Conservation (phyloP, 2,888 invertebrate genomes). For the Andrena dorsata region DNA sequence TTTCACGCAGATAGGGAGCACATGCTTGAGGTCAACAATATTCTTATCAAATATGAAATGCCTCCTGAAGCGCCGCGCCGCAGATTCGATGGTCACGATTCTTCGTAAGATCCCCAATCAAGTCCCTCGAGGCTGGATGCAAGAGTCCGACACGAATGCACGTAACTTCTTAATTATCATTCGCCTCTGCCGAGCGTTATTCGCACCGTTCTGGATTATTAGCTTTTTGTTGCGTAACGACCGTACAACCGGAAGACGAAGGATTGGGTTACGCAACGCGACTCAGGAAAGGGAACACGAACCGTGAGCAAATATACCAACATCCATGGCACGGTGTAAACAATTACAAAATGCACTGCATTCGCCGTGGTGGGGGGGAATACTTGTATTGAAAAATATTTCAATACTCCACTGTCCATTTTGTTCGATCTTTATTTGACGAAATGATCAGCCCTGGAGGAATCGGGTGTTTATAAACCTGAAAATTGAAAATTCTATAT, state of each 20-base stretch:
- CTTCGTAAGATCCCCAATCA: background rate
- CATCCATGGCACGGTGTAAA: constrained; percentile 17
- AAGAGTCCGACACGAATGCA: background rate
- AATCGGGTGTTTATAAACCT: background rate
- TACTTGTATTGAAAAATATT: too few species aligned
- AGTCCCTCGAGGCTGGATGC: constrained; percentile 3
- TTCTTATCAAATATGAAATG: background rate
- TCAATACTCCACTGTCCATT: background rate
- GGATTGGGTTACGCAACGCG: constrained; percentile 38
- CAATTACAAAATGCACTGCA: constrained; percentile 5
- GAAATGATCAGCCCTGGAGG: background rate
- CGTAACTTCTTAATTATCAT: constrained; percentile 21
- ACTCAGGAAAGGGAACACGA: constrained; percentile 30
- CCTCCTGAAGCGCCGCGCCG: background rate
- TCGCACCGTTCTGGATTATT: constrained; percentile 19
- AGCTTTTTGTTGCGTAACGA: constrained; percentile 27
- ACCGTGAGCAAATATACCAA: constrained; percentile 44
- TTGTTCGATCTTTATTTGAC: background rate
- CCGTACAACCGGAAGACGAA: constrained; percentile 39
- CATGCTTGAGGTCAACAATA: background rate
- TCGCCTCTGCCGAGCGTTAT: constrained; percentile 19
- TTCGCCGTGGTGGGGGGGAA: background rate
- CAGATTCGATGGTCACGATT: background rate
- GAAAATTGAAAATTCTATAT: too few species aligned
- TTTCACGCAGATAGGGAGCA: background rate